Evolutionary conservation across 2,797 vertebrate species (phyloP).

Genomic region (Geotrypetes seraphini): DNA sequence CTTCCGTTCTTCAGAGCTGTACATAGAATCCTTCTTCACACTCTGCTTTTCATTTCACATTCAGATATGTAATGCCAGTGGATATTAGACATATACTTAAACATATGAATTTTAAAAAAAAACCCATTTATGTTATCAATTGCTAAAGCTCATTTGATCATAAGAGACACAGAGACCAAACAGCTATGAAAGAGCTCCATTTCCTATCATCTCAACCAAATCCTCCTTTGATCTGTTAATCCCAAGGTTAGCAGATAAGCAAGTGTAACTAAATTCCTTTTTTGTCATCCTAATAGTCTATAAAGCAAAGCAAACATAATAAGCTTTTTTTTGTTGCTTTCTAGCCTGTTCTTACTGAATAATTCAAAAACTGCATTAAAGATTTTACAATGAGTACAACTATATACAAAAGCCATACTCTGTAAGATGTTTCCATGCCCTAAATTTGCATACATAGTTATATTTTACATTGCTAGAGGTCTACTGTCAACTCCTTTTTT

Average conservation of each 20-base stretch:
- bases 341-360: slow-evolving; percentile 27
- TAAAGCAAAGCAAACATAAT: slow-evolving; percentile 70
- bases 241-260: slow-evolving; percentile 91
- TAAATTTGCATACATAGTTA: slow-evolving; percentile 66
- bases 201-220: slow-evolving; percentile 83
- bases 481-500: slow-evolving; percentile 53
- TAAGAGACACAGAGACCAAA: slow-evolving; percentile 43
- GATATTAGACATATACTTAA: slow-evolving; percentile 36
- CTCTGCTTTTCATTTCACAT: slow-evolving; percentile 46
- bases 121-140: slow-evolving; percentile 41
- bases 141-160: slow-evolving; percentile 54
- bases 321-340: slow-evolving; percentile 61
- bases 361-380: slow-evolving; percentile 31
- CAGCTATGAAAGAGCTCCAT: slow-evolving; percentile 73
- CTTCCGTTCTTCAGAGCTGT: slow-evolving; percentile 60
- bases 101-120: slow-evolving; percentile 40
- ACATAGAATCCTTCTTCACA: slow-evolving; percentile 47
- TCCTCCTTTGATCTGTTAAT: slow-evolving; percentile 98
- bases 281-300: slow-evolving; percentile 75
- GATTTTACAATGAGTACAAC: slow-evolving; percentile 29
- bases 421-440: slow-evolving; percentile 30
- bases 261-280: slow-evolving; percentile 84
- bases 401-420: slow-evolving; percentile 32
- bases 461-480: slow-evolving; percentile 62
- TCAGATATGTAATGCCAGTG: slow-evolving; percentile 2